Percentiles rank a stretch among this genome's conserved stretches.
phyloP scores from a whole-genome alignment of 2,113 vertebrate genomes.

The Lathamus discolor region DNA sequence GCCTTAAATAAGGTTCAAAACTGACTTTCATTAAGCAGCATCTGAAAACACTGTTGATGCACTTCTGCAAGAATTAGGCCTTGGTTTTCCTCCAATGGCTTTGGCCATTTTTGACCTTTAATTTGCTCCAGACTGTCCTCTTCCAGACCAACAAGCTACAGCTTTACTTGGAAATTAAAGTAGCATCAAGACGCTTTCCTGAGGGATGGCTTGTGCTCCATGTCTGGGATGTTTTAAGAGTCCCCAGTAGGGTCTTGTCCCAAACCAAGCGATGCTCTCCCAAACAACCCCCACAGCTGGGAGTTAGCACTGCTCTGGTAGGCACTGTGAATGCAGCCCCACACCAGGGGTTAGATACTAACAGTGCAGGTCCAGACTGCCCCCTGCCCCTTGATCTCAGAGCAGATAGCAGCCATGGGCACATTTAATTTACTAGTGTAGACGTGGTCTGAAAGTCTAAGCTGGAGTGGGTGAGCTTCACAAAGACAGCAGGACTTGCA shows the following conservation, averaged over 20 bases:
- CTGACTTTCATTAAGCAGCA: neutral
- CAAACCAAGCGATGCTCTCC: fast-evolving
- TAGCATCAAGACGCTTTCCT: neutral
- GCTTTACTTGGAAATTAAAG: neutral
- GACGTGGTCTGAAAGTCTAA: neutral
- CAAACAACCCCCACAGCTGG: neutral
- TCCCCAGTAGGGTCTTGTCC: neutral
- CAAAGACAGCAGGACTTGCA: neutral
- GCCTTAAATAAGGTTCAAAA: neutral
- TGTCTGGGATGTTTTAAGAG: neutral
- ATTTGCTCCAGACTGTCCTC: neutral
- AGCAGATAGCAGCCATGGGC: neutral
- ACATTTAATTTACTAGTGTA: neutral
- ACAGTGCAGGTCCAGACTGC: neutral
- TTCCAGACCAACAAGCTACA: neutral
- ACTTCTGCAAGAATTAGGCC: neutral
- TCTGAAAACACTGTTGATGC: neutral
- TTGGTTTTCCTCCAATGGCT: neutral
- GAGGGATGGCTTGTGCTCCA: neutral
- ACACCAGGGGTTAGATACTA: fast-evolving
- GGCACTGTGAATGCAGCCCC: neutral
- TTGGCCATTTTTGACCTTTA: neutral
- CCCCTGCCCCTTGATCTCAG: neutral
- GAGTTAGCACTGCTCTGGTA: neutral
- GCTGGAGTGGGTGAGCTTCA: neutral